Percentiles rank a stretch among this genome's conserved stretches.
Conservation (phyloP, 2,113 vertebrate species). For the Campylomormyrus tamandua region DNA sequence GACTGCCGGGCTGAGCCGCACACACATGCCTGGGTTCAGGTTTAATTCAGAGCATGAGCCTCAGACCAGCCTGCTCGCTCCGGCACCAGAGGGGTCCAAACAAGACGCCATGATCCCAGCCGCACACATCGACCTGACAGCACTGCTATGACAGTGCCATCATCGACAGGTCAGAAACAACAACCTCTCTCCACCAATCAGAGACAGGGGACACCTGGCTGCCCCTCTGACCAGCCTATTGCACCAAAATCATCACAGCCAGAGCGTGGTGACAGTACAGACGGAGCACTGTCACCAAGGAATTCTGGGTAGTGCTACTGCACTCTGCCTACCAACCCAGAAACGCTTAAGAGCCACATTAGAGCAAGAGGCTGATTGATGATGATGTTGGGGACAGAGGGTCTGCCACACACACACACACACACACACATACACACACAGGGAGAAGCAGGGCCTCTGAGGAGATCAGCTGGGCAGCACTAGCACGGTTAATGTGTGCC, state of each 20-base stretch:
- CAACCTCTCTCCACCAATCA: neutral
- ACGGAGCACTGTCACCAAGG: neutral
- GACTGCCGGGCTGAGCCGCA: neutral
- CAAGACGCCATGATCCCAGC: constrained; percentile 37
- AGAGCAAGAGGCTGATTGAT: neutral
- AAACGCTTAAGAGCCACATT: neutral
- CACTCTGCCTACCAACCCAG: neutral
- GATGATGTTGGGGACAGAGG: neutral
- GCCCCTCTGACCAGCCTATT: neutral
- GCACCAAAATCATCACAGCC: neutral
- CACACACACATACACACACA: constrained; percentile 12
- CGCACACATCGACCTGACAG: neutral
- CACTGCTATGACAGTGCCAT: neutral
- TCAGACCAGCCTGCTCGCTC: constrained; percentile 46
- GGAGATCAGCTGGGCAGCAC: neutral
- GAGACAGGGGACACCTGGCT: neutral
- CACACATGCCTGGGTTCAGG: neutral
- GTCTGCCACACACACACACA: neutral
- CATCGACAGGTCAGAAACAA: neutral
- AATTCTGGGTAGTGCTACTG: neutral
- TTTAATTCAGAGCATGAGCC: neutral
- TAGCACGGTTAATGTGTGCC: neutral
- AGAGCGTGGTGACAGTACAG: neutral
- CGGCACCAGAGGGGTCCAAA: constrained; percentile 44
- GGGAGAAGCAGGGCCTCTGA: constrained; percentile 11